These are phyloP conservation scores for Asteroscopus sphinx DNA, from an alignment of 2,888 invertebrate genomes.

Conservation along the genomic window DNA sequence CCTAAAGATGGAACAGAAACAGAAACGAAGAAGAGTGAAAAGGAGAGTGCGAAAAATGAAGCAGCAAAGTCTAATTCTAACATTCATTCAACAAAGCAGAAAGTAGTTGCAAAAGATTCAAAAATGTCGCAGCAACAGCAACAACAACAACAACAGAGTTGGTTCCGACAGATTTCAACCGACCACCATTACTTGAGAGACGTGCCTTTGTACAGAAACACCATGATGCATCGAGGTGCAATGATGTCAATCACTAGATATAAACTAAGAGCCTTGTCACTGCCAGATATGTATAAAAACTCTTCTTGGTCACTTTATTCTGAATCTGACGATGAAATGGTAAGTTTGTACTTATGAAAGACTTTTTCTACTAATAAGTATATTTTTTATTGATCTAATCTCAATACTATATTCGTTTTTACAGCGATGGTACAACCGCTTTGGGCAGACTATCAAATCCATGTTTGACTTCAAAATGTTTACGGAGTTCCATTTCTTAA, in stretches of 20 bases:
- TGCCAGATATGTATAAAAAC: conserved; percentile 96
- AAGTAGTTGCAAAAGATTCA: conserved; percentile 32
- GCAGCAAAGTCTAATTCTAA: conserved; percentile 48
- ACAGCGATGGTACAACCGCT: conserved; percentile 93
- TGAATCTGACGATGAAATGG: conserved; percentile 89
- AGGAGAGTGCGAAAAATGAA: conserved; percentile 48
- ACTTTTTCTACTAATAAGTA: background rate
- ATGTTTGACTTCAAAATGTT: conserved; percentile 95
- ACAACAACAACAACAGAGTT: conserved; percentile 60
- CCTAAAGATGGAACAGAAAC: conserved; percentile 52
- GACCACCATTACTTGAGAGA: conserved; percentile 92
- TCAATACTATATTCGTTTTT: conserved; percentile 60
- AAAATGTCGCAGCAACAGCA: conserved; percentile 50
- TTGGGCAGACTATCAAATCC: conserved; percentile 91
- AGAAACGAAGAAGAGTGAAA: conserved; percentile 55
- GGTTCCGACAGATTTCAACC: conserved; percentile 88
- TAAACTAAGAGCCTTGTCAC: conserved; percentile 94
- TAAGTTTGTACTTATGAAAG: conserved; percentile 1
- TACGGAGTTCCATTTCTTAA: conserved; percentile 93
- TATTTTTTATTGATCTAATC: background rate
- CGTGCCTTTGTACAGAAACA: conserved; percentile 93
- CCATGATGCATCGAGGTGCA: conserved; percentile 95
- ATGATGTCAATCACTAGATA: conserved; percentile 95
- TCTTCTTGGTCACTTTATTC: conserved; percentile 93
- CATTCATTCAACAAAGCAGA: conserved; percentile 47